These are phyloP conservation scores for Nymphalis polychloros DNA, from an alignment of 2,888 invertebrate genomes.

Conservation along the genomic window DNA sequence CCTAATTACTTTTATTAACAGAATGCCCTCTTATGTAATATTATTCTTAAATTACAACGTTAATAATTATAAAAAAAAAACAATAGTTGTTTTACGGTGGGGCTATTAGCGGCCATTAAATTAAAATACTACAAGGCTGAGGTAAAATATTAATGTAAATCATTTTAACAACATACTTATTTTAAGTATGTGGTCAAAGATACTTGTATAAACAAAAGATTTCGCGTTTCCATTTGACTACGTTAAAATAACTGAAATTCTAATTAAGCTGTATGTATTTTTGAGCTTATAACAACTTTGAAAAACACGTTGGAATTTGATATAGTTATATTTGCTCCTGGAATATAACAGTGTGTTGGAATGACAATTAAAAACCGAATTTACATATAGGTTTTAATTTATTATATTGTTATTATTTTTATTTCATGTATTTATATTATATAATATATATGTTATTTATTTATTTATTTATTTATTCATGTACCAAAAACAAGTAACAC, in stretches of 20 bases:
- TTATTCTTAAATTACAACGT: slow-evolving; percentile 25
- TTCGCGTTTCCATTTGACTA: slow-evolving; percentile 40
- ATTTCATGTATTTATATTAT: too few species aligned
- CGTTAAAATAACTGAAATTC: neutral
- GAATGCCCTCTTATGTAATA: slow-evolving; percentile 9
- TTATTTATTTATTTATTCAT: too few species aligned
- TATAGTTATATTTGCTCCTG: too few species aligned
- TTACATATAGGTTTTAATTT: too few species aligned
- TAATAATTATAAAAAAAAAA: slow-evolving; percentile 27
- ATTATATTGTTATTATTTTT: too few species aligned
- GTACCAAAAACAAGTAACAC: too few species aligned
- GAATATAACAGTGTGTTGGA: too few species aligned
- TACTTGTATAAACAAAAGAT: slow-evolving; percentile 42
- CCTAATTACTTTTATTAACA: slow-evolving; percentile 1
- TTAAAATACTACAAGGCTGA: slow-evolving; percentile 46
- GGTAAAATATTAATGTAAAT: slow-evolving; percentile 50
- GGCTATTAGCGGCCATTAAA: slow-evolving; percentile 48
- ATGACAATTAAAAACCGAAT: too few species aligned
- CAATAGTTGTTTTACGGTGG: slow-evolving; percentile 41
- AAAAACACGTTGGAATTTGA: too few species aligned
- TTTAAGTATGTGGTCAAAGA: slow-evolving; percentile 41
- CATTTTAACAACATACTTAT: slow-evolving; percentile 39
- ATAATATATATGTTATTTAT: too few species aligned
- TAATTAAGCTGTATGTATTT: neutral
- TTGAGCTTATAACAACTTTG: neutral